Evolutionary conservation across 2,888 invertebrate species (phyloP), one percentile per base, ranked within the genome.

Genomic region (Myopa testacea): DNA sequence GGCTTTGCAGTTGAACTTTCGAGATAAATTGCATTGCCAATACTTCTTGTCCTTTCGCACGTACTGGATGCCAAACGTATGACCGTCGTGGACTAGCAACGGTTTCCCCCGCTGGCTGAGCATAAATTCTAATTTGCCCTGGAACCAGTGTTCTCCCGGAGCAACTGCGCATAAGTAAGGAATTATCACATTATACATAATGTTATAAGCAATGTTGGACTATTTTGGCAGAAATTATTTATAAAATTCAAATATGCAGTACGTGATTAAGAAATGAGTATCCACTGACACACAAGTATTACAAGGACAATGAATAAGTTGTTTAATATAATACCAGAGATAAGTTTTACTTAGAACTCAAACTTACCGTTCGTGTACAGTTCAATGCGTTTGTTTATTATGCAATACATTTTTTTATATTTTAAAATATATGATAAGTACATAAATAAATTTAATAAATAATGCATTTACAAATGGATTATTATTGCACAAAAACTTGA

Each of bases 31-130:
- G 80, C 90, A 90, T 80, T 90, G 90, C 90, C 90, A 90, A 82
- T 90, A 90, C 83, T 90, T 90, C 81, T 90, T 90, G 80, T 90
- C 90, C 84, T 90, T 90, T 75, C 90, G 87, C 69, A 90, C 89
- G 80, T 90, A 90, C 80, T 90, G 90, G 72, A 90, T 90, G 72
- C 90, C 90, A 78, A 90, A 90, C 16, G 90, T 89, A 79, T 89
- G 89, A 7, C 90, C 90, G 78, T 90, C 90, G 80, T 90, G 90
- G 52, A 90, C 90, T 67, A 90, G 84, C 45, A 90, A 81, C 4
- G 90, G 90, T 75, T 90, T 90, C 76, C 90, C 90, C 5, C 90
- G 87, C 81, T 90, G 90, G 80, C 90, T 90, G 78, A 90, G 86
- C 90, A 90, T 90, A 82, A 90, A 90, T 84, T 90, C 89, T 82